Percentiles rank a stretch among this genome's conserved stretches.
These are phyloP conservation scores for Hyperoplus lanceolatus DNA, from an alignment of 2,797 vertebrate species.

Conservation along the genomic window DNA sequence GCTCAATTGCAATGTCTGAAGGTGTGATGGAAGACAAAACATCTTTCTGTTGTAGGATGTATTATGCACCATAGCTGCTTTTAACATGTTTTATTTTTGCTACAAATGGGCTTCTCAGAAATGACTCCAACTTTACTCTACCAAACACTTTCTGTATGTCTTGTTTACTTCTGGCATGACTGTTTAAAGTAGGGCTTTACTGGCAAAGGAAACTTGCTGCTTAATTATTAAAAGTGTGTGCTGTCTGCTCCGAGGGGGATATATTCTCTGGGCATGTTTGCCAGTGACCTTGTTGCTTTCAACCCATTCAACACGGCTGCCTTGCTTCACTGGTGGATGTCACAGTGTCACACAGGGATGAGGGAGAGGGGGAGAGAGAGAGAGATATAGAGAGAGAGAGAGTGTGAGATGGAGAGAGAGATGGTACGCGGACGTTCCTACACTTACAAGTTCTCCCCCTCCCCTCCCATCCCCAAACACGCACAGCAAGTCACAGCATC, in stretches of 20 bases:
- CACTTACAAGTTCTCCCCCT: conserved; percentile 47
- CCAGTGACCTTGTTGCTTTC: conserved; percentile 75
- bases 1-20: background rate
- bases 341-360: conserved; percentile 70
- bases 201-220: conserved; percentile 17
- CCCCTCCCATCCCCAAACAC: conserved; percentile 35
- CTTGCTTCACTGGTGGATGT: conserved; percentile 73
- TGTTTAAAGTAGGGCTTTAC: conserved; percentile 16
- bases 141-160: background rate
- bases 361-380: conserved; percentile 39
- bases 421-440: conserved; percentile 38
- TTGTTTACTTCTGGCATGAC: background rate
- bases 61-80: background rate
- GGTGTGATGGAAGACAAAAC: background rate
- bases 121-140: conserved; percentile 1
- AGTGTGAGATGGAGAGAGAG: conserved; percentile 16
- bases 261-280: conserved; percentile 74
- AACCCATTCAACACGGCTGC: conserved; percentile 59
- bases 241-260: conserved; percentile 62
- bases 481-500: conserved; percentile 66
- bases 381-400: conserved; percentile 34
- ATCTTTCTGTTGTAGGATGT: background rate
- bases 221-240: conserved; percentile 62
- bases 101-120: background rate
- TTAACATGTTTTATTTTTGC: background rate